Conservation (phyloP, 1,140 invertebrate genomes). For the Babylonia areolata region DNA sequence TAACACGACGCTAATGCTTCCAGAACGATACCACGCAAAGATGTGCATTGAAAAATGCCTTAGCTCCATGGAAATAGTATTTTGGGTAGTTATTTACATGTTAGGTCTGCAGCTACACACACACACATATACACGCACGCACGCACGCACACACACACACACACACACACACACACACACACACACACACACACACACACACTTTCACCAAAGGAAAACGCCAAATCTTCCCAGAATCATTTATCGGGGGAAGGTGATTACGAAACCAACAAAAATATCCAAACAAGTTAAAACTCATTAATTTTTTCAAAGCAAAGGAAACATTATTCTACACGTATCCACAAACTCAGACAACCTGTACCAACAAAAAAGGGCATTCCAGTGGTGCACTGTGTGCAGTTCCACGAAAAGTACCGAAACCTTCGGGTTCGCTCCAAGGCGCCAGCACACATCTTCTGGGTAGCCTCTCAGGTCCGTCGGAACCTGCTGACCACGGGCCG, state of each 20-base stretch:
- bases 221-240: no score
- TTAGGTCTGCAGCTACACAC: neutral
- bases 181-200: conserved; percentile 28
- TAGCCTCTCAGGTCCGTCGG: conserved; percentile 86
- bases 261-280: neutral
- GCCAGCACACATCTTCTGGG: conserved; percentile 88
- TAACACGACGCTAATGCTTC: no score
- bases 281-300: neutral
- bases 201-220: neutral
- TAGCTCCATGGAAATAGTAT: no score
- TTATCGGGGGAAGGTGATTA: no score
- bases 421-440: conserved; percentile 70
- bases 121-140: no score
- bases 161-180: neutral
- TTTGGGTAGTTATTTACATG: no score
- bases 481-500: conserved; percentile 86
- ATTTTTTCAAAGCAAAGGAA: neutral
- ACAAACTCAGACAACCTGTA: neutral
- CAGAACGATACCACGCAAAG: no score
- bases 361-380: no score
- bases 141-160: neutral
- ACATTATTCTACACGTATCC: neutral
- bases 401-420: conserved; percentile 40
- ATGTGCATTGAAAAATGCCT: no score
- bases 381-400: no score